phyloP scores from a whole-genome alignment of 2,113 vertebrate genomes.

The Oxyruncus cristatus region DNA sequence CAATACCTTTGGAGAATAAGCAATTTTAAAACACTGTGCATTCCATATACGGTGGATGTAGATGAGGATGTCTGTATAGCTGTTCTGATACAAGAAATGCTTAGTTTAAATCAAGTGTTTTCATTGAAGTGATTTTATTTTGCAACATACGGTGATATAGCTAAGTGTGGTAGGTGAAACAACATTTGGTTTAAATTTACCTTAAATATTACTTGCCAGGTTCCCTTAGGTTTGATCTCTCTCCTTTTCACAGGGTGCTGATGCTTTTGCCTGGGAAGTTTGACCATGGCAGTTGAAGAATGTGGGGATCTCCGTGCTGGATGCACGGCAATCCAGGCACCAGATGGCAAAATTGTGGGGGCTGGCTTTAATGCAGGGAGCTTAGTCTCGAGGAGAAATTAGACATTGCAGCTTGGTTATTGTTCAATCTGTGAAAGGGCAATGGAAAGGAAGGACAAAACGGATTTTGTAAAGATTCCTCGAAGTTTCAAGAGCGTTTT shows the following conservation, averaged over 20 bases:
- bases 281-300: background rate
- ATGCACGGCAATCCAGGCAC: background rate
- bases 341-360: constrained; percentile 46
- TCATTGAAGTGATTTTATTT: background rate
- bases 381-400: background rate
- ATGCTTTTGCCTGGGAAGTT: background rate
- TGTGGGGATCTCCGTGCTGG: background rate
- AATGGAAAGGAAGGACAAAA: background rate
- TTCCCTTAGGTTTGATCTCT: background rate
- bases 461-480: background rate
- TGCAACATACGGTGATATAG: background rate
- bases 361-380: background rate
- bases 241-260: background rate
- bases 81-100: background rate
- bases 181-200: background rate
- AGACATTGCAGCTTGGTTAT: background rate
- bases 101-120: background rate
- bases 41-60: background rate
- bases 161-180: background rate
- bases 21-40: background rate
- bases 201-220: background rate
- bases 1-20: background rate
- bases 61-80: background rate
- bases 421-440: background rate
- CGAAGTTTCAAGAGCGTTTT: background rate